A percentile compares a stretch with the other conserved stretches of the same genome.
phyloP scores from a whole-genome alignment of 2,113 vertebrate species.

The Eira barbara region DNA sequence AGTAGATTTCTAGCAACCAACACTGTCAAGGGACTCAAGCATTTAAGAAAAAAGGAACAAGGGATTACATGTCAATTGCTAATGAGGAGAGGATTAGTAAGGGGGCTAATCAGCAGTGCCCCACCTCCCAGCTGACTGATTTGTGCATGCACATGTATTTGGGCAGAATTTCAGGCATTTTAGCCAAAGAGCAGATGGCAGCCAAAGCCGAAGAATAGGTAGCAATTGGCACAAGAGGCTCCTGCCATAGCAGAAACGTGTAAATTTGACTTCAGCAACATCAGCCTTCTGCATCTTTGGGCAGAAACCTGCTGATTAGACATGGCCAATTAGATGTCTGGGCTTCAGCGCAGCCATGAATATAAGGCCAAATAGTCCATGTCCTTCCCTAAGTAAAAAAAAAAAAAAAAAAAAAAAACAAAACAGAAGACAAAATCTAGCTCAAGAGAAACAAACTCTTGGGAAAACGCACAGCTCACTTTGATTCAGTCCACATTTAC shows the following conservation, averaged over 20 bases:
- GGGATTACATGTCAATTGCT: no score
- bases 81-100: no score
- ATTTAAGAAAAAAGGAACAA: not conserved
- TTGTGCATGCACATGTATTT: not conserved
- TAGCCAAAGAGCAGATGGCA: not conserved
- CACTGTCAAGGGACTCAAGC: not conserved
- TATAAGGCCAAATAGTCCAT: not conserved
- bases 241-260: not conserved
- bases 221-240: not conserved
- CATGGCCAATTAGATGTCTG: not conserved
- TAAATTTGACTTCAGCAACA: not conserved
- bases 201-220: not conserved
- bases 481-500: not conserved
- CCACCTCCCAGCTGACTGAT: not conserved
- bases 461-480: not conserved
- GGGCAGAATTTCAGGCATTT: not conserved
- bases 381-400: not conserved
- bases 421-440: not conserved
- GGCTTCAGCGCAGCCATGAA: not conserved
- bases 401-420: conserved; percentile 16
- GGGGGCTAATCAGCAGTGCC: no score
- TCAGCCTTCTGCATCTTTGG: not conserved
- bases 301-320: not conserved
- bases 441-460: conserved; percentile 12
- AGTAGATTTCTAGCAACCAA: not conserved